These are phyloP conservation scores for Ischnus inquisitorius DNA, from an alignment of 2,888 invertebrate genomes.

Conservation along the genomic window DNA sequence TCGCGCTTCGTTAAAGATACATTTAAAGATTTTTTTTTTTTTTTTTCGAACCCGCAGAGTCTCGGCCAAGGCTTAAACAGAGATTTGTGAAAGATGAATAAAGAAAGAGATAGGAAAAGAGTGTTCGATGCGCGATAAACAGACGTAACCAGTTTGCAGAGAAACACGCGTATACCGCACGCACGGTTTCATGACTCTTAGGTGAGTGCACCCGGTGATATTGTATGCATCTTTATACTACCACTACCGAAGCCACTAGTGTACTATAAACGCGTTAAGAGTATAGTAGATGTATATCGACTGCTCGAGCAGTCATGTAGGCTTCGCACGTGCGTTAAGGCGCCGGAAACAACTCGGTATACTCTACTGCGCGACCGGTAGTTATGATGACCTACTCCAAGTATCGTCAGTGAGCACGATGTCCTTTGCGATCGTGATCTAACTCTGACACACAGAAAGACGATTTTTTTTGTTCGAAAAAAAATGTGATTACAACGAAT, in stretches of 20 bases:
- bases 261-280: constrained; percentile 5
- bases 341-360: constrained; percentile 75
- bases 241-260: constrained; percentile 43
- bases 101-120: constrained; percentile 42
- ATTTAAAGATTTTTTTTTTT: constrained; percentile 32
- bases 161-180: constrained; percentile 55
- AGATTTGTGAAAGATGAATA: constrained; percentile 11
- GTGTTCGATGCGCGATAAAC: constrained; percentile 59
- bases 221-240: not conserved
- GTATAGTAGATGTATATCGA: constrained; percentile 16
- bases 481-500: too few relatives aligned
- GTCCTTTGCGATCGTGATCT: constrained; percentile 63
- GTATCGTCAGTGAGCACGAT: constrained; percentile 73
- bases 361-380: constrained; percentile 10
- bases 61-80: constrained; percentile 11
- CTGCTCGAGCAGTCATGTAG: constrained; percentile 80
- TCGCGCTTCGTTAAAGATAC: constrained; percentile 57
- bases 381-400: constrained; percentile 80
- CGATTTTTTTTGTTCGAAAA: not conserved
- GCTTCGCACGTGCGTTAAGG: constrained; percentile 80
- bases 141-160: constrained; percentile 57
- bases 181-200: constrained; percentile 49
- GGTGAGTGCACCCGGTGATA: constrained; percentile 53
- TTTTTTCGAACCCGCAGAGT: constrained; percentile 2
- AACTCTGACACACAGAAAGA: not conserved